phyloP scores from a whole-genome alignment of 2,888 invertebrate species.

The Nephrotoma appendiculata region DNA sequence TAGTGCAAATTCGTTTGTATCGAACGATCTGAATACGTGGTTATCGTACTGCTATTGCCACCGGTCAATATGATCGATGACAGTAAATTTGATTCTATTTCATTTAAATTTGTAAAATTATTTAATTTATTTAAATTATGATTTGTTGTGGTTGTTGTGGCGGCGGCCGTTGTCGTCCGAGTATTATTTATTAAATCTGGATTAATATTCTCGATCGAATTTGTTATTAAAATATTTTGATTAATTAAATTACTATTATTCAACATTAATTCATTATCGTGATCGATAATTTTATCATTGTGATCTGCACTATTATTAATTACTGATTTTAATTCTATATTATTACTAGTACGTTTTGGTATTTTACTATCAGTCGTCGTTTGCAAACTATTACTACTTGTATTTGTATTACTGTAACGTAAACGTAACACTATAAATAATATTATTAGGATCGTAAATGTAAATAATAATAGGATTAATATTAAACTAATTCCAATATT shows the following conservation, averaged over 20 bases:
- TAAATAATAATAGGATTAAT: conserved; percentile 49
- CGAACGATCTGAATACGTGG: conserved; percentile 37
- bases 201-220: conserved; percentile 22
- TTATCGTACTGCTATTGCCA: conserved; percentile 43
- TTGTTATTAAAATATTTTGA: conserved; percentile 20
- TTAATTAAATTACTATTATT: conserved; percentile 16
- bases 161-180: conserved; percentile 35
- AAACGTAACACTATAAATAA: conserved; percentile 52
- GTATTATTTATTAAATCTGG: conserved; percentile 33
- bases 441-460: conserved; percentile 47
- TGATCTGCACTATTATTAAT: neutral
- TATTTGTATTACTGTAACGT: conserved; percentile 40
- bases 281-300: conserved; percentile 35
- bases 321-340: conserved; percentile 21
- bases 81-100: conserved; percentile 19
- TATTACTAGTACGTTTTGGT: conserved; percentile 33
- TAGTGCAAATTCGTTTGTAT: conserved; percentile 1
- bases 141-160: conserved; percentile 23
- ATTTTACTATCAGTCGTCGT: conserved; percentile 48
- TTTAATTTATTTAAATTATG: neutral
- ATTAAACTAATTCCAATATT: conserved; percentile 65
- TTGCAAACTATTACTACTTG: neutral
- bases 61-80: conserved; percentile 22
- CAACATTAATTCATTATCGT: conserved; percentile 25
- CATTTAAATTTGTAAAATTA: conserved; percentile 33